phyloP scores from a whole-genome alignment of 2,113 vertebrate species.

The Rattus rattus region DNA sequence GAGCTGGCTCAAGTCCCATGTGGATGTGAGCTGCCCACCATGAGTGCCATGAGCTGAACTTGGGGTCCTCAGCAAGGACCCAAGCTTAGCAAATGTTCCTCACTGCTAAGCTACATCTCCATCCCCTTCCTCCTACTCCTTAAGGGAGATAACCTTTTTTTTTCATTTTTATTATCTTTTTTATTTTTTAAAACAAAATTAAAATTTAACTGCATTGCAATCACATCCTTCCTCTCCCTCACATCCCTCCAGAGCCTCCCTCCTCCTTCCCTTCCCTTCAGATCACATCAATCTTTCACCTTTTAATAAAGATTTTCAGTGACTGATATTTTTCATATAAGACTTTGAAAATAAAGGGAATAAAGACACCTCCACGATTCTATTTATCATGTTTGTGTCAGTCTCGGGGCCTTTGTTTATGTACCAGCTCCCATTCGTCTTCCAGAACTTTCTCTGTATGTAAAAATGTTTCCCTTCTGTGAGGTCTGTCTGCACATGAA shows the following conservation, averaged over 20 bases:
- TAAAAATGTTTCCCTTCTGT: neutral
- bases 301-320: neutral
- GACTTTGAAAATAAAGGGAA: slow-evolving; percentile 1
- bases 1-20: neutral
- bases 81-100: neutral
- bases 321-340: neutral
- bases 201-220: neutral
- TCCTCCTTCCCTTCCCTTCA: neutral
- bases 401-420: neutral
- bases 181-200: neutral
- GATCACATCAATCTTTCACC: neutral
- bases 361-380: neutral
- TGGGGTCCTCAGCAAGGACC: neutral
- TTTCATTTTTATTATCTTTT: neutral
- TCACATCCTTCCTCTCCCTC: neutral
- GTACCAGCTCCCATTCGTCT: accelerated
- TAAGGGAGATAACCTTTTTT: neutral
- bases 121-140: neutral
- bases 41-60: neutral
- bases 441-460: neutral
- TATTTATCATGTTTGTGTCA: too few species aligned
- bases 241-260: neutral
- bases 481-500: neutral
- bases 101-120: neutral
- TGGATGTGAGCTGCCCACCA: neutral